phyloP scores from a whole-genome alignment of 2,797 vertebrate genomes.

The Lutjanus campechanus region DNA sequence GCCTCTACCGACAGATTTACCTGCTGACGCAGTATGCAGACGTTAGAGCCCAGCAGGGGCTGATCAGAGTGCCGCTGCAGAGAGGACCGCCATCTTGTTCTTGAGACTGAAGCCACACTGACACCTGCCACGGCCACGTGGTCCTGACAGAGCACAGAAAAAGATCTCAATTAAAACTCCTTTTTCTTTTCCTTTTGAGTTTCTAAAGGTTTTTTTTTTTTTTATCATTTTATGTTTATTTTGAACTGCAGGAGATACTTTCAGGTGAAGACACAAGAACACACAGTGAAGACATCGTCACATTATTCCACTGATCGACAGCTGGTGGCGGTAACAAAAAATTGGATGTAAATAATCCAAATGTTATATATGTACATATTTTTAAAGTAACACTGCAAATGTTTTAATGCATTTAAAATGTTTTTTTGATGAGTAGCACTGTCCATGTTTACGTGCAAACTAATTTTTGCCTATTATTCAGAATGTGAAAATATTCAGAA shows the following conservation, averaged over 20 bases:
- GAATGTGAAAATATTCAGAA: too few species aligned
- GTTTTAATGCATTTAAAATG: not conserved
- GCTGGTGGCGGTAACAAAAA: not conserved
- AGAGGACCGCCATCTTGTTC: constrained; percentile 84
- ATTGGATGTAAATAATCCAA: not conserved
- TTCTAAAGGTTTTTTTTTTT: too few species aligned
- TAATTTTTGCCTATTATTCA: too few species aligned
- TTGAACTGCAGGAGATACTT: not conserved
- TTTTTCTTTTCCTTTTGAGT: not conserved
- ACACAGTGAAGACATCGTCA: not conserved
- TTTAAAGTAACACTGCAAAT: not conserved
- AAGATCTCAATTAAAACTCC: not conserved
- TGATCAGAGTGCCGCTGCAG: constrained; percentile 92
- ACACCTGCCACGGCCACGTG: constrained; percentile 94
- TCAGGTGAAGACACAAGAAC: too few species aligned
- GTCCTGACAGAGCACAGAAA: constrained; percentile 77
- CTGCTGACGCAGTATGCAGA: constrained; percentile 94
- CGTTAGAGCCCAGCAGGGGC: constrained; percentile 93
- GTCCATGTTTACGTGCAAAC: too few species aligned
- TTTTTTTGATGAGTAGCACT: not conserved
- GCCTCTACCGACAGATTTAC: constrained; percentile 63
- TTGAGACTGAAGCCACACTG: constrained; percentile 88
- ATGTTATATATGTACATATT: not conserved
- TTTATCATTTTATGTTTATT: not conserved
- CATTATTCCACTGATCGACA: not conserved